These are phyloP conservation scores for Drosophila ananassae DNA, from an alignment of 1,140 invertebrate species.

Conservation along the genomic window DNA sequence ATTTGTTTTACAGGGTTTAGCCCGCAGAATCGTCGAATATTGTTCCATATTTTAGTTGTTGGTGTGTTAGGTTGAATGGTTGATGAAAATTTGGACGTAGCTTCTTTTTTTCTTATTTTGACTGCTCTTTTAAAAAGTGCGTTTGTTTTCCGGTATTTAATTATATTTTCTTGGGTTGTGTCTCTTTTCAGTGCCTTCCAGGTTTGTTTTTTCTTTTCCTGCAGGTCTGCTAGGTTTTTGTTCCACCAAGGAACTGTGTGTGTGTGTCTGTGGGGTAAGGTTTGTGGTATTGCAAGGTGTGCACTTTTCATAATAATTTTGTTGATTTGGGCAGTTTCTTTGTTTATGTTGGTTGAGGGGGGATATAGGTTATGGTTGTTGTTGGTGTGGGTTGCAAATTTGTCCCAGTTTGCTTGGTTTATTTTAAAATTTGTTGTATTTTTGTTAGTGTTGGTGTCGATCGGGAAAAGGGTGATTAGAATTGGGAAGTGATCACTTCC, in stretches of 20 bases:
- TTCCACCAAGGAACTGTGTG: slow-evolving; percentile 9
- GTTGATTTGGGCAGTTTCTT: too few relatives aligned
- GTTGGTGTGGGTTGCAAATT: too few relatives aligned
- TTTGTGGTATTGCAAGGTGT: too few relatives aligned
- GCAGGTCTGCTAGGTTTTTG: slow-evolving; percentile 2
- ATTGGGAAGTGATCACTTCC: background rate
- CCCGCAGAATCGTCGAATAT: slow-evolving; percentile 4
- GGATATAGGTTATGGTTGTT: too few relatives aligned
- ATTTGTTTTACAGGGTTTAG: background rate
- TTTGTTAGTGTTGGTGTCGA: background rate
- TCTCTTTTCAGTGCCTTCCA: background rate
- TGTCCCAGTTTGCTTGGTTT: too few relatives aligned
- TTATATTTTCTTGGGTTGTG: slow-evolving; percentile 1
- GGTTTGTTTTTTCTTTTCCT: background rate
- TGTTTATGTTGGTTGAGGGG: too few relatives aligned
- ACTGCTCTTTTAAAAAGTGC: background rate
- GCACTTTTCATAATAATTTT: too few relatives aligned
- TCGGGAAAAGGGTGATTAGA: background rate
- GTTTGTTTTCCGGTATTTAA: background rate
- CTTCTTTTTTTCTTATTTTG: background rate
- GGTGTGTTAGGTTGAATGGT: slow-evolving; percentile 1
- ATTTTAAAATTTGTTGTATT: too few relatives aligned
- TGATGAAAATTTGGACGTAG: slow-evolving; percentile 1
- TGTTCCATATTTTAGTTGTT: slow-evolving; percentile 8
- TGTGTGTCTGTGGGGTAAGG: background rate